Percentiles rank a stretch among this genome's conserved stretches.
Conservation (phyloP, 2,888 invertebrate species). For the Tuberolachnus salignus region DNA sequence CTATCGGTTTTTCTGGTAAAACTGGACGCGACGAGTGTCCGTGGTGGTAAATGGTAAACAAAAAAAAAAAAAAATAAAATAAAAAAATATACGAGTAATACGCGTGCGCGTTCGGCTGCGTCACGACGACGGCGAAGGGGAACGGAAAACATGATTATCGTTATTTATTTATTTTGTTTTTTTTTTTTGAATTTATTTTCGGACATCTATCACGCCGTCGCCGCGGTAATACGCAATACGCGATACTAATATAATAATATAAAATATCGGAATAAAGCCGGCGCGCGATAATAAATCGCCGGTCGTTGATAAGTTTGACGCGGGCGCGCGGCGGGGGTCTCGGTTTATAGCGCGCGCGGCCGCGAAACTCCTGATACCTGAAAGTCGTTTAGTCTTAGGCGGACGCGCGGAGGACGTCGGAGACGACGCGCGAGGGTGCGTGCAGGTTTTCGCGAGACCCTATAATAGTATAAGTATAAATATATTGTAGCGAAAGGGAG, state of each 20-base stretch:
- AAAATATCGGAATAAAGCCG: slow-evolving; percentile 36
- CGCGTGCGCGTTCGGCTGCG: neutral
- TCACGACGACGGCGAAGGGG: neutral
- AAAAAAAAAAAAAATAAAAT: too few species aligned
- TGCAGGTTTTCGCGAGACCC: neutral
- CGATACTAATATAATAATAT: slow-evolving; percentile 14
- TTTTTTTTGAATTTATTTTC: neutral
- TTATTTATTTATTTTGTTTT: too few species aligned
- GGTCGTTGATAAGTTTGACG: slow-evolving; percentile 51
- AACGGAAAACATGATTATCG: too few species aligned
- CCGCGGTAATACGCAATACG: too few species aligned
- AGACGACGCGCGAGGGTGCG: neutral
- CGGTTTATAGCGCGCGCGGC: too few species aligned
- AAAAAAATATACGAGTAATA: too few species aligned
- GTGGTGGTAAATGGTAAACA: too few species aligned
- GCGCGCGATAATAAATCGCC: slow-evolving; percentile 46
- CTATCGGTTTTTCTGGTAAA: too few species aligned
- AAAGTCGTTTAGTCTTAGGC: slow-evolving; percentile 40
- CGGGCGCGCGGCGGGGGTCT: too few species aligned
- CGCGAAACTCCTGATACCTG: slow-evolving; percentile 32
- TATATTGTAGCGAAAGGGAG: neutral
- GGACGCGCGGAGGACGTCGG: neutral
- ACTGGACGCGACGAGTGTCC: too few species aligned
- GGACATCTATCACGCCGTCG: slow-evolving; percentile 22
- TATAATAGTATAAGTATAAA: neutral